Base-by-base conservation (phyloP, 2,797 vertebrate species). In the Gorsachius magnificus region DNA sequence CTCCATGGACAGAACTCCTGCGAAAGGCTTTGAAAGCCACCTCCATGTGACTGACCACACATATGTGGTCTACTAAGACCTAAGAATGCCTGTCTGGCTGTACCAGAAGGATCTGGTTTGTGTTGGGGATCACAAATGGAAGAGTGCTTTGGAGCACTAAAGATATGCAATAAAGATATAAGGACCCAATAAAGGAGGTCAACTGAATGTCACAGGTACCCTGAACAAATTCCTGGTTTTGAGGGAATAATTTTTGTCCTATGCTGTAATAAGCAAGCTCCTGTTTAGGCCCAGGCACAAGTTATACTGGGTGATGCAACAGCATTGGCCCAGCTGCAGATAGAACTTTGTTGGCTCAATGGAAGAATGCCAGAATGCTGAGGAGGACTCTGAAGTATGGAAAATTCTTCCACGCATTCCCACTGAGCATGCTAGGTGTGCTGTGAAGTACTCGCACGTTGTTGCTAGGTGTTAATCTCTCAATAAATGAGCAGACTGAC, bases 341-440 rank as follows among this genome's bases (percentile, higher is more conserved):
- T 24, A 26, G 5, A 64, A 9, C 29, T 53, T 45, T 6, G 13
- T 36, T 84, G 31, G 13, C 53, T 64, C 16, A 26, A 4, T 35
- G 26, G 50, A 79, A 77, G 41, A 24, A 72, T 22, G 24, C 7
- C 19, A 46, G 26, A 17, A 8, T 1, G 1, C 35, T 50, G 20
- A 69, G 31, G 22, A 51, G 41, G n/a, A 33, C 31, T 15, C 12
- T 31, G 10, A 50, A 25, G 15, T 38, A 8, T 3, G 16, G 41
- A 7, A 80, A 46, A 69, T 51, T 70, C 13, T 72, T 86, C 13
- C 5, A 4, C 36, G 50, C 6, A 7, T 14, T 77, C 16, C 35
- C 9, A n/a, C 10, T 0, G 0, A 38, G 26, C 12, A 25, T n/a
- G 10, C 25, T 28, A 13, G 36, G 26, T 31, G 11, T 13, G 16